Base-by-base conservation (phyloP, 2,113 vertebrate genomes). In the Mellivora capensis region DNA sequence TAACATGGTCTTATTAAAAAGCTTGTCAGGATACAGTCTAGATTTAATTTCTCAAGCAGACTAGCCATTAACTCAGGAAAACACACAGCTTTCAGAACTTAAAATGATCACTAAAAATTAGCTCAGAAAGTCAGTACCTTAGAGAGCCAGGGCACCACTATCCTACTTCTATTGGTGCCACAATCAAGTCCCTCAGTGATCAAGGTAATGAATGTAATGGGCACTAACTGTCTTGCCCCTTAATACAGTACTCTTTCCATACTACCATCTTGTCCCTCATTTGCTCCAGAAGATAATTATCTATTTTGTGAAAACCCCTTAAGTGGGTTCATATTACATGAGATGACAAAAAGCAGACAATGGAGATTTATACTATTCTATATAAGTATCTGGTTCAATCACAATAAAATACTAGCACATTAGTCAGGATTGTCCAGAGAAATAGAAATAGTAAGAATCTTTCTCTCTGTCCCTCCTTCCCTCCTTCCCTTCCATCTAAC, bases 321-420 rank as follows among this genome's bases (percentile, higher is more conserved):
- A 21, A 86, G 23, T 85, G 57, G 3, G 39, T 93, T 81, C n/a
- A 37, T 21, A 82, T 85, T 97, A 67, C 4, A 52, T 34, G 18
- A 91, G 37, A 77, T 64, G 42, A 72, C 5, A 71, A 90, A 97
- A 96, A 85, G n/a, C 37, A 94, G 47, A 96, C 15, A 81, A 74
- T 59, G 44, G 52, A 95, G 59, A 90, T 69, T 54, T 85, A 31
- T 69, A 77, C 23, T 91, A n/a, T n/a, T 86, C 1, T 25, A 4
- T 34, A 44, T 31, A 81, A 3, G 29, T 72, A 62, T 79, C 64
- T 79, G 17, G 61, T 67, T 87, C 34, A 52, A 69, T 80, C 72
- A 89, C 20, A 96, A n/a, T 39, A 62, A 3, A 62, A 85, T 27
- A 84, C 3, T 37, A 72, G n/a, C 6, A 10, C 87, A 52, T 69